A percentile compares a stretch with the other conserved stretches of the same genome.
These are phyloP conservation scores for Sarcophaga peregrina DNA, from an alignment of 1,140 invertebrate species.

Conservation along the genomic window DNA sequence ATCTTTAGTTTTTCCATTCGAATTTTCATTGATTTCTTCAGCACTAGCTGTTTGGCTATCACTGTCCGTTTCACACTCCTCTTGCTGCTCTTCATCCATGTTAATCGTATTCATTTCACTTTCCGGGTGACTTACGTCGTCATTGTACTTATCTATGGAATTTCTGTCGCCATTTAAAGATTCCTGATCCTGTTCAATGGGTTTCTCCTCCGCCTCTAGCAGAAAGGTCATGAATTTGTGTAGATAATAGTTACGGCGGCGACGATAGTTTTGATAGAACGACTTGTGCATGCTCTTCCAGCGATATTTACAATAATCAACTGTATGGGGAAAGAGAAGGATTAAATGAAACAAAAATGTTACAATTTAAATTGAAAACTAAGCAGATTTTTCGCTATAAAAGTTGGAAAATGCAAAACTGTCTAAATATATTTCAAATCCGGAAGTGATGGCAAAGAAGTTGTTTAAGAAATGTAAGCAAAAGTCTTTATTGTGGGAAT, in stretches of 20 bases:
- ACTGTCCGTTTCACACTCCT: not conserved
- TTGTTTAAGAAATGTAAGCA: too few species aligned
- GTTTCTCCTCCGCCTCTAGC: not conserved
- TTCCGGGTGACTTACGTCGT: not conserved
- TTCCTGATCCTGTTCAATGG: not conserved
- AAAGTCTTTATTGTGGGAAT: too few species aligned
- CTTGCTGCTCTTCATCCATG: conserved; percentile 8
- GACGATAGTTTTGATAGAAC: not conserved
- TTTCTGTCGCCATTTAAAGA: not conserved
- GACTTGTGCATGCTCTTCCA: not conserved
- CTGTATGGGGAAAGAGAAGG: not conserved
- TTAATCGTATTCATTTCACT: too few species aligned
- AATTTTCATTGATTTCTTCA: not conserved
- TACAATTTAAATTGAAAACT: too few species aligned
- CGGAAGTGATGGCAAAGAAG: too few species aligned
- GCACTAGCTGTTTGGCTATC: conserved; percentile 23
- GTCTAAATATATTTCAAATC: too few species aligned
- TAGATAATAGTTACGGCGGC: not conserved
- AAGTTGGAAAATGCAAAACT: too few species aligned
- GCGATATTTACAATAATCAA: not conserved
- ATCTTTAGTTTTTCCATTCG: not conserved
- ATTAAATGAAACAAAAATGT: not conserved
- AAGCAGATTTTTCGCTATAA: too few species aligned
- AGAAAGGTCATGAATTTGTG: not conserved
- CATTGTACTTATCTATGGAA: not conserved